A percentile compares a stretch with the other conserved stretches of the same genome.
Conservation (phyloP, 2,797 vertebrate species). For the Cyclura pinguis region DNA sequence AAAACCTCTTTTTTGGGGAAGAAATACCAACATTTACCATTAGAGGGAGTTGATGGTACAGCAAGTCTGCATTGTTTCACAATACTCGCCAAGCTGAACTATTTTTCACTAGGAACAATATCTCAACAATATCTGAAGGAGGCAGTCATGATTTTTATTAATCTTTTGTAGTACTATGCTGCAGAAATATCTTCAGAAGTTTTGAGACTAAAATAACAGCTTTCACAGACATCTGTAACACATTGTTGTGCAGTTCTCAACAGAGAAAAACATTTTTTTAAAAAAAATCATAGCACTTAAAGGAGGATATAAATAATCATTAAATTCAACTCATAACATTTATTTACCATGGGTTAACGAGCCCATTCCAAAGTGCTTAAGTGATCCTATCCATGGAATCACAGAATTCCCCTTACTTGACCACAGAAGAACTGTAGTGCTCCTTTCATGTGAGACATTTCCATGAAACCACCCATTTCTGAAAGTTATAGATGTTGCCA, state of each 20-base stretch:
- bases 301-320: background rate
- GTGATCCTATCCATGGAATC: background rate
- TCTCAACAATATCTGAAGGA: background rate
- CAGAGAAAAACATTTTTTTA: background rate
- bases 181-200: background rate
- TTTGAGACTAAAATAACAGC: background rate
- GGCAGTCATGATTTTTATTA: background rate
- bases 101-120: background rate
- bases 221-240: background rate
- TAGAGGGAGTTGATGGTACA: constrained; percentile 67
- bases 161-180: background rate
- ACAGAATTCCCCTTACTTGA: background rate
- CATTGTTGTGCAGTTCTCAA: background rate
- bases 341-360: background rate
- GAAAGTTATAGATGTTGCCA: background rate
- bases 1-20: background rate
- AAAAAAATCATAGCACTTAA: background rate
- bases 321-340: background rate
- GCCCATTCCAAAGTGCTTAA: background rate
- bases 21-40: constrained; percentile 63
- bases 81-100: background rate
- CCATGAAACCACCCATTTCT: background rate
- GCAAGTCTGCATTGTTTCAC: constrained; percentile 34
- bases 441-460: background rate
- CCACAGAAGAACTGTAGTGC: background rate